Conservation (phyloP, 2,113 vertebrate species). For the Pollachius pollachius region DNA sequence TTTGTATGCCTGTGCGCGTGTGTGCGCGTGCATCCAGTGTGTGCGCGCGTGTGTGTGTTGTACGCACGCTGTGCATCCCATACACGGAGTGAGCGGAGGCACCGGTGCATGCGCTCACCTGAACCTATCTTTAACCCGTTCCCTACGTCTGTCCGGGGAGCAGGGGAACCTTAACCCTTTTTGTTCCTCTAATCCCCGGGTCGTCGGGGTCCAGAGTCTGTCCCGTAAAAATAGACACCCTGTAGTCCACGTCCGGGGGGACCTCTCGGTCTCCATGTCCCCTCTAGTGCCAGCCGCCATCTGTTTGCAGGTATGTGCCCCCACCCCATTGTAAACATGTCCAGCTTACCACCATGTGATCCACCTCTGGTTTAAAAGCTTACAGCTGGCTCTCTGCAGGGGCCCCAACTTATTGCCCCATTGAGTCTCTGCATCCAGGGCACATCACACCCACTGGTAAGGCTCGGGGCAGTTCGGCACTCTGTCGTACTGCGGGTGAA, state of each 20-base stretch:
- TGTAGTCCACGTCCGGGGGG: slow-evolving; percentile 46
- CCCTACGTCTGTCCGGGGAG: too few species aligned
- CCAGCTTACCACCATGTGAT: slow-evolving; percentile 65
- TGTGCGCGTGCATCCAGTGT: too few species aligned
- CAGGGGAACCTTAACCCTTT: too few species aligned
- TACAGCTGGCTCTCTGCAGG: slow-evolving; percentile 36
- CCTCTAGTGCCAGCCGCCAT: slow-evolving; percentile 53
- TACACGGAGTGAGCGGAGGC: background rate
- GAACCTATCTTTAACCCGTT: slow-evolving; percentile 1
- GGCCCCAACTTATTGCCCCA: slow-evolving; percentile 35
- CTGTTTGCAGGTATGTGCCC: slow-evolving; percentile 69
- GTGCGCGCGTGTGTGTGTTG: too few species aligned
- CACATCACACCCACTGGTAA: slow-evolving; percentile 50
- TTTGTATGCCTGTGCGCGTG: too few species aligned
- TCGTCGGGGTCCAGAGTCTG: background rate
- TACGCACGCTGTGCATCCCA: too few species aligned
- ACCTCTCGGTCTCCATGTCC: slow-evolving; percentile 58
- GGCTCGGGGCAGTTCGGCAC: slow-evolving; percentile 18
- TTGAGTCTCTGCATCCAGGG: slow-evolving; percentile 23
- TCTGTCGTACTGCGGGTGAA: background rate
- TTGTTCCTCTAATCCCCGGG: too few species aligned
- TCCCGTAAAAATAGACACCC: slow-evolving; percentile 64
- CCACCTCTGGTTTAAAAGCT: slow-evolving; percentile 71
- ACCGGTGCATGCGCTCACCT: background rate
- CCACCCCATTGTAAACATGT: slow-evolving; percentile 56